phyloP scores from a whole-genome alignment of 1,140 invertebrate species.

The Cydia pomonella region DNA sequence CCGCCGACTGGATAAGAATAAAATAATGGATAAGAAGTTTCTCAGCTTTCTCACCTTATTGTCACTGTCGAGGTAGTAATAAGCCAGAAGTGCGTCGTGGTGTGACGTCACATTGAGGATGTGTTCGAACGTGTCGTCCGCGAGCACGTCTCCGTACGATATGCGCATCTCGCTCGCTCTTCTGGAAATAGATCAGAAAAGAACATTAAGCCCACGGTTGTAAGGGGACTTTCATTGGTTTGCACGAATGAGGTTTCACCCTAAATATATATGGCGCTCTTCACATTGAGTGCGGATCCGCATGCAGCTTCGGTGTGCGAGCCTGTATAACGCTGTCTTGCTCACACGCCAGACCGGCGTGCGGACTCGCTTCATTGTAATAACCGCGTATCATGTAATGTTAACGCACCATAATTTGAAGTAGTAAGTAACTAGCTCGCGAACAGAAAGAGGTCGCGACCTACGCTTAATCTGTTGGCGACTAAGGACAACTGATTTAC shows the following conservation, averaged over 20 bases:
- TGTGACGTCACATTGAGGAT: constrained; percentile 91
- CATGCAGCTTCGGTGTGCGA: too few species aligned
- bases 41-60: constrained; percentile 83
- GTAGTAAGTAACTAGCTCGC: neutral
- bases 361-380: too few species aligned
- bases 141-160: constrained; percentile 56
- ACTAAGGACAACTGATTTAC: neutral
- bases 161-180: constrained; percentile 62
- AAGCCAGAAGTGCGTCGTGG: constrained; percentile 93
- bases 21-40: too few species aligned
- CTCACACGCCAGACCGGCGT: too few species aligned
- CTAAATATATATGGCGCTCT: too few species aligned
- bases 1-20: too few species aligned
- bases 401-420: neutral
- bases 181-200: constrained; percentile 46
- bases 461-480: neutral
- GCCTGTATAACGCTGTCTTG: too few species aligned
- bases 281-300: too few species aligned
- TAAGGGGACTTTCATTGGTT: too few species aligned
- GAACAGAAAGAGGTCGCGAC: neutral
- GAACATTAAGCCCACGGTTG: neutral
- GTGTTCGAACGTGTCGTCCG: constrained; percentile 91
- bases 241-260: too few species aligned
- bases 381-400: too few species aligned
- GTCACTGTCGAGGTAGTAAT: constrained; percentile 93